Evolutionary conservation across 2,113 vertebrate genomes (phyloP), one percentile per base, ranked within the genome.

Genomic region (Leptocoma aspasia): DNA sequence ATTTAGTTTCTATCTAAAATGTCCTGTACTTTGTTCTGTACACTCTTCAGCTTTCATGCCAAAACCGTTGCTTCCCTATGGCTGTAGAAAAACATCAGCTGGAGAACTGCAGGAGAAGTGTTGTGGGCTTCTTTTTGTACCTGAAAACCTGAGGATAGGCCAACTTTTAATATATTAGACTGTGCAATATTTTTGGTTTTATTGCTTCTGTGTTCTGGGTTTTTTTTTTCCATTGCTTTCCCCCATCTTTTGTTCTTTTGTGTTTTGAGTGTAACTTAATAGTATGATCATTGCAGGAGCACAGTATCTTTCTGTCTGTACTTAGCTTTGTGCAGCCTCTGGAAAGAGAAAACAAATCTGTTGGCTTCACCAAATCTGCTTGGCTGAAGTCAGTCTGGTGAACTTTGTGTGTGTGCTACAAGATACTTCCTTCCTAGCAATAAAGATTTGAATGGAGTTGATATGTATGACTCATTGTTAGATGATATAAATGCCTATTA

Each of bases 191-290:
- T 90, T 44, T 33, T 53, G 3, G 3, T 2, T 79, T 85, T 90
- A 27, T 31, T 90, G 31, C 12, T 66, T 85, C 7, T 86, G 13
- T 53, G 7, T 7, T 85, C 22, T 68, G 26, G 8, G 2, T 0
- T 1, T 45, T 37, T 39, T n/a, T 28, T 53, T 65, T 61, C 9
- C n/a, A 42, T 45, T 0, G 0, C 6, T 50, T 80, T 5, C 8
- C 7, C 1, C 4, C 3, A 2, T 44, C 4, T 54, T 41, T 18
- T 68, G 44, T 50, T 63, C 15, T 33, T 30, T 31, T 23, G 21
- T 53, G 24, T 22, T 90, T 76, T 79, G 28, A 82, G 22, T 63
- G 26, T 53, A 45, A 41, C 11, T 57, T 45, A 41, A 3, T 13
- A 28, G 27, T 37, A 6, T 18, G 13, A 15, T 47, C 3, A 1